Evolutionary conservation across 2,797 vertebrate species (phyloP).

Genomic region (Halcyon smyrnensis): DNA sequence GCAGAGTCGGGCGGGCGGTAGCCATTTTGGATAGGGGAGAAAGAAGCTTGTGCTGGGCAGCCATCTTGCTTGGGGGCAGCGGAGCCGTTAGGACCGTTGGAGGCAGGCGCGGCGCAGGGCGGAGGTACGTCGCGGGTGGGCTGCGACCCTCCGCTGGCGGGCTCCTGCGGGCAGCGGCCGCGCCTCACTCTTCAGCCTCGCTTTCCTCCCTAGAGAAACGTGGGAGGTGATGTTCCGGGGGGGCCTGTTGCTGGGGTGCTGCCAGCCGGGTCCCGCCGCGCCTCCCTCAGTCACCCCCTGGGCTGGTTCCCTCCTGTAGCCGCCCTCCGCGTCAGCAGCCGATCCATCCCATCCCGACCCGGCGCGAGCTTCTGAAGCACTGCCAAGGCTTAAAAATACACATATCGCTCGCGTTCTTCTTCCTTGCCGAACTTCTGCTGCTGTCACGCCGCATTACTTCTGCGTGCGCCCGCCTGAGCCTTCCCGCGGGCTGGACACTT

Average conservation of each 20-base stretch:
- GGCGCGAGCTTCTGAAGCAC: background rate
- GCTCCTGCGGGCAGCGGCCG: accelerated
- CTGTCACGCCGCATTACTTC: accelerated
- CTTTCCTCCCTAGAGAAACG: accelerated
- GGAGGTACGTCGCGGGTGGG: background rate
- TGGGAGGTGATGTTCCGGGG: accelerated
- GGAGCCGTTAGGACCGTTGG: background rate
- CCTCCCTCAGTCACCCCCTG: background rate
- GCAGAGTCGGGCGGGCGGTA: background rate
- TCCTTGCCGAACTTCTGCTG: accelerated
- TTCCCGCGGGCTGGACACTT: background rate
- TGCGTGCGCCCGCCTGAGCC: accelerated
- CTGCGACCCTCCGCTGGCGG: too few species aligned
- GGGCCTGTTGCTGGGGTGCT: accelerated
- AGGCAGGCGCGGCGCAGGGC: background rate
- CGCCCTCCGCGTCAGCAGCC: background rate
- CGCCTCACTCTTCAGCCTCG: accelerated
- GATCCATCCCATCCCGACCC: too few species aligned
- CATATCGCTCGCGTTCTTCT: accelerated
- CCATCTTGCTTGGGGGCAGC: constrained; percentile 18
- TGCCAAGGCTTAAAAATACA: accelerated
- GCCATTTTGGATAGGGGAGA: constrained; percentile 62
- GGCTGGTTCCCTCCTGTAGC: background rate
- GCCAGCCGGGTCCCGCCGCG: accelerated
- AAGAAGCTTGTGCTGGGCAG: background rate